Base-by-base conservation (phyloP, 2,113 vertebrate species). In the Monopterus albus region DNA sequence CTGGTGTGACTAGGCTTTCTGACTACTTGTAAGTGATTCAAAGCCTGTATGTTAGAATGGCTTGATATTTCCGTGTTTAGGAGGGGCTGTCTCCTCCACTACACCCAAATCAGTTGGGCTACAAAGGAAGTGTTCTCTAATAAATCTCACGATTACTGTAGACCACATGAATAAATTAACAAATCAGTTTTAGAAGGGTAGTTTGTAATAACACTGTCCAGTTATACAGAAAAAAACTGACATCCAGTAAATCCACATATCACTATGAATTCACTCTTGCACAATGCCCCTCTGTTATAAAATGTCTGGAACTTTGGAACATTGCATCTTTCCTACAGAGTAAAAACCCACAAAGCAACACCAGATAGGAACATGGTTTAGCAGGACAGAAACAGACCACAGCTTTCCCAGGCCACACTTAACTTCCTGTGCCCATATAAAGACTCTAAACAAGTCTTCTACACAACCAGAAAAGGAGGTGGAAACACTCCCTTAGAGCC, bases 401-500 rank as follows among this genome's bases (percentile, higher is more conserved):
- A 23, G 59, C 43, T 79, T 46, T 81, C 42, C 39, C 29, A 63
- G 47, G 75, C 57, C 57, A 35, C 39, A 60, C 28, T n/a, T 23
- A 25, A 57, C 38, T 73, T 80, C 64, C 67, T 72, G 43, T 79
- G 79, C 28, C 66, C 65, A 78, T 75, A 79, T 58, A 39, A 78
- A 74, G 46, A 69, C 57, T 7, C 47, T 62, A 40, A 79, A 75
- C 18, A 49, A 40, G 15, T 58, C 20, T 14, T 67, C 31, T 65
- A 45, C 67, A 40, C 14, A 17, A 63, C 55, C 43, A 77, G 38
- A 75, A 78, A 72, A 75, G 10, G 21, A 42, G 49, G 31, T 38
- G 72, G 25, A 73, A 78, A 78, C 78, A 75, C 66, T 86, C 82
- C 78, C 73, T 75, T 59, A 31, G 25, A 85, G 38, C 66, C 42